Evolutionary conservation across 1,140 invertebrate species (phyloP), one percentile per base, ranked within the genome.

Genomic region (Ceratosolen solmsi): DNA sequence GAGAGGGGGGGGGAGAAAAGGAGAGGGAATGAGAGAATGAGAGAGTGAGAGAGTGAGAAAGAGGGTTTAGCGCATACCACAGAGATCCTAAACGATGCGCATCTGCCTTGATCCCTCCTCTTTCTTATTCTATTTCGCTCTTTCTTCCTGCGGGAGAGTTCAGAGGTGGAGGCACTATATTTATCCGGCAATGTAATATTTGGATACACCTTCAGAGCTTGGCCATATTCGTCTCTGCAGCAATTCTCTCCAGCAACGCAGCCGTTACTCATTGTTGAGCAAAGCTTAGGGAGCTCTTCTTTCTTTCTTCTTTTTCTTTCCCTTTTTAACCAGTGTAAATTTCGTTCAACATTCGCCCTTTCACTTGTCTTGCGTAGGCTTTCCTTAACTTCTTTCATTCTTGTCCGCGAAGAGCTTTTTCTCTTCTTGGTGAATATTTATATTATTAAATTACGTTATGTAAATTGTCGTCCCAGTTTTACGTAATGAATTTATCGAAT

Each of bases 141-240:
- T 60, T 65, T 63, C 79, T 36, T 74, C 56, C 36, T 46, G 15
- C 49, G 0, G 13, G 72, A 68, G 82, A 79, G 84, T 86, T 86
- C 85, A 85, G 82, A 84, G 83, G 82, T 84, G 84, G 83, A 80
- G 60, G 63, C 13, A 60, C 87, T 88, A 87, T 88, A 88, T 88
- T 88, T 87, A 87, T 87, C 86, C 75, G 71, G 84, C 84, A 85
- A 84, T 85, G 85, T 85, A 88, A 88, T 87, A 86, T 88, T 88
- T 85, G 85, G 87, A 84, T 85, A 82, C 83, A 84, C 85, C 83
- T 84, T 84, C 83, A 58, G 83, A 76, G 71, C 63, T 79, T 77
- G 60, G 77, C 73, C 81, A 82, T 82, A 84, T 86, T 85, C 82
- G 82, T 86, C 82, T 80, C 74, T 65, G 71, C 79, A 73, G 41